Evolutionary conservation across 2,797 vertebrate species (phyloP).

Genomic region (Lerista edwardsae): DNA sequence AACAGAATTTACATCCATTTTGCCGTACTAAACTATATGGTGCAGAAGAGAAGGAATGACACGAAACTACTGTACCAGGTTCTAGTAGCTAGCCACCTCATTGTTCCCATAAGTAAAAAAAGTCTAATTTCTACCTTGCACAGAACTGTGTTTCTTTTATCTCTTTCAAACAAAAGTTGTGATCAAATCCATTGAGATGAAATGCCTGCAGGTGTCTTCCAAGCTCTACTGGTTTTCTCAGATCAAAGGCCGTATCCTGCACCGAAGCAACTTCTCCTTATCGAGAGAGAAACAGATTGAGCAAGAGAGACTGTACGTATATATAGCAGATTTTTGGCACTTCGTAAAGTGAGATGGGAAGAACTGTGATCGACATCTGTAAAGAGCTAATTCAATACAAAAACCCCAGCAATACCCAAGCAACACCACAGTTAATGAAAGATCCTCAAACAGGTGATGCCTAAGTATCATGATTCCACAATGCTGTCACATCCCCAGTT

Average conservation of each 20-base stretch:
- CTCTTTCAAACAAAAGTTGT: constrained; percentile 90
- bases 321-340: no score
- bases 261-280: constrained; percentile 87
- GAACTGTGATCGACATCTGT: neutral
- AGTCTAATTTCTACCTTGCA: constrained; percentile 71
- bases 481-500: neutral
- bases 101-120: neutral
- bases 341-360: neutral
- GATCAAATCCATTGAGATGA: constrained; percentile 87
- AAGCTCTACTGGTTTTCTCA: constrained; percentile 83
- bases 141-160: constrained; percentile 72
- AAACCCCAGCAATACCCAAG: neutral
- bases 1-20: no score
- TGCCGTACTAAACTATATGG: neutral
- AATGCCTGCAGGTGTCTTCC: constrained; percentile 83
- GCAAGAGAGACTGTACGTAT: neutral
- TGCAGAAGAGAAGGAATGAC: neutral
- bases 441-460: neutral
- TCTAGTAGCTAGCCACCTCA: neutral
- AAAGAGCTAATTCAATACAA: neutral
- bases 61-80: neutral
- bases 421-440: no score
- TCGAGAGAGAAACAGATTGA: constrained; percentile 11
- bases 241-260: constrained; percentile 86
- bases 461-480: neutral